phyloP scores from a whole-genome alignment of 2,888 invertebrate genomes.

The Stenotaenia linearis region DNA sequence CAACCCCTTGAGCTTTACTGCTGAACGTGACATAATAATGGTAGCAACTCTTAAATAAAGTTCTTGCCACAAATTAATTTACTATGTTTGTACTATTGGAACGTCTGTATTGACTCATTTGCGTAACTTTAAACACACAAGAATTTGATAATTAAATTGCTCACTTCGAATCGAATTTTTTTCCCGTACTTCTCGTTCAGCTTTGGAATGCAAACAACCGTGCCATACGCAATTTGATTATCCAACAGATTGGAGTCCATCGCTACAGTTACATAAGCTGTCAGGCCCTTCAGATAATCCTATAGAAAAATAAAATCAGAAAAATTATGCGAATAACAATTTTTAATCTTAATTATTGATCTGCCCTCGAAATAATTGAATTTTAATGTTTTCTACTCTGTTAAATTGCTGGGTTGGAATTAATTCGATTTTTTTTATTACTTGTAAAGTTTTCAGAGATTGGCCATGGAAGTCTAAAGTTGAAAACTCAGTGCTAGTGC shows the following conservation, averaged over 20 bases:
- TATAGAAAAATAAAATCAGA: not conserved
- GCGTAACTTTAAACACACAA: no score
- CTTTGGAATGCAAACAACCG: not conserved
- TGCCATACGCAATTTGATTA: not conserved
- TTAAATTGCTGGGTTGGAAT: not conserved
- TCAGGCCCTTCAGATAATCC: not conserved
- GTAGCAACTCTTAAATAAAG: no score
- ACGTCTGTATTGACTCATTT: no score
- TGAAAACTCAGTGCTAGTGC: not conserved
- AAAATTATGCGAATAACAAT: not conserved
- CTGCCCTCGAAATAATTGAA: not conserved
- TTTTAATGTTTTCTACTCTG: not conserved
- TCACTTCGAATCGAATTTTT: not conserved
- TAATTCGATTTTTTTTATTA: not conserved
- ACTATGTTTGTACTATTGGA: no score
- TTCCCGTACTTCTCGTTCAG: not conserved
- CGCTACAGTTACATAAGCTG: not conserved
- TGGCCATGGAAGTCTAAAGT: not conserved
- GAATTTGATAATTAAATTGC: not conserved
- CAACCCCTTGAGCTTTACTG: no score
- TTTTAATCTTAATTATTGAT: not conserved
- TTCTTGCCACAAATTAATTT: no score
- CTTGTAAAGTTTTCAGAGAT: not conserved
- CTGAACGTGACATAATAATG: no score
- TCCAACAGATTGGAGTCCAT: not conserved